Evolutionary conservation across 1,140 invertebrate genomes (phyloP).

Genomic region (Sycobia sp.): DNA sequence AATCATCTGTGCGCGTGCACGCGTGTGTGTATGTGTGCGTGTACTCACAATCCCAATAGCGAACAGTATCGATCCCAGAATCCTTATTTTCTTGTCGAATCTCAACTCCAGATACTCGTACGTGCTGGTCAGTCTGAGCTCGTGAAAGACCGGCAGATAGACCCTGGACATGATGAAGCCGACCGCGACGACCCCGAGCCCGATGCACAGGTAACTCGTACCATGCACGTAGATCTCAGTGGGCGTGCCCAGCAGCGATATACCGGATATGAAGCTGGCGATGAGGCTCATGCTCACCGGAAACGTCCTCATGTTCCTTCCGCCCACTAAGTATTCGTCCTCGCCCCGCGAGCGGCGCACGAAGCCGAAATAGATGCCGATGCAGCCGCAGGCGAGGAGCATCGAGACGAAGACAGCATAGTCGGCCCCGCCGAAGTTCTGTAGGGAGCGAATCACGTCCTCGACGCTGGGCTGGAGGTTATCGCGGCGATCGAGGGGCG

Average conservation of each 20-base stretch:
- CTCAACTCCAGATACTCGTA: slow-evolving; percentile 86
- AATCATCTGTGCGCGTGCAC: too few species aligned
- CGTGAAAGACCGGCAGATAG: slow-evolving; percentile 81
- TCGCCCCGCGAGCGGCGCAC: slow-evolving; percentile 70
- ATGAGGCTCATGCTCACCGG: slow-evolving; percentile 82
- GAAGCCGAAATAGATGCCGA: slow-evolving; percentile 82
- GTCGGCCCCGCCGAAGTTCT: slow-evolving; percentile 71
- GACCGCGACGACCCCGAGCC: slow-evolving; percentile 68
- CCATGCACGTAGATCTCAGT: slow-evolving; percentile 85
- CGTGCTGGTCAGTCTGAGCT: slow-evolving; percentile 78
- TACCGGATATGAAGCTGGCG: slow-evolving; percentile 69
- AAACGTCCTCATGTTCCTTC: slow-evolving; percentile 79
- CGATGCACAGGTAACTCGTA: slow-evolving; percentile 71
- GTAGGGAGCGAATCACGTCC: slow-evolving; percentile 66
- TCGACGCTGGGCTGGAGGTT: slow-evolving; percentile 58
- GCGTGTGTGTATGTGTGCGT: too few species aligned
- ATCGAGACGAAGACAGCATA: slow-evolving; percentile 75
- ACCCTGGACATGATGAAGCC: slow-evolving; percentile 70
- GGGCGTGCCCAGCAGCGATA: slow-evolving; percentile 78
- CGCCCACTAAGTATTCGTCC: slow-evolving; percentile 82
- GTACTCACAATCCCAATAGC: slow-evolving; percentile 68
- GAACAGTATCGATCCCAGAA: slow-evolving; percentile 77
- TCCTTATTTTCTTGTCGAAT: slow-evolving; percentile 72
- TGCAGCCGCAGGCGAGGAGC: slow-evolving; percentile 72
- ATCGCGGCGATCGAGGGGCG: not conserved